phyloP scores from a whole-genome alignment of 1,140 invertebrate species.

The Kradibia gibbosae region DNA sequence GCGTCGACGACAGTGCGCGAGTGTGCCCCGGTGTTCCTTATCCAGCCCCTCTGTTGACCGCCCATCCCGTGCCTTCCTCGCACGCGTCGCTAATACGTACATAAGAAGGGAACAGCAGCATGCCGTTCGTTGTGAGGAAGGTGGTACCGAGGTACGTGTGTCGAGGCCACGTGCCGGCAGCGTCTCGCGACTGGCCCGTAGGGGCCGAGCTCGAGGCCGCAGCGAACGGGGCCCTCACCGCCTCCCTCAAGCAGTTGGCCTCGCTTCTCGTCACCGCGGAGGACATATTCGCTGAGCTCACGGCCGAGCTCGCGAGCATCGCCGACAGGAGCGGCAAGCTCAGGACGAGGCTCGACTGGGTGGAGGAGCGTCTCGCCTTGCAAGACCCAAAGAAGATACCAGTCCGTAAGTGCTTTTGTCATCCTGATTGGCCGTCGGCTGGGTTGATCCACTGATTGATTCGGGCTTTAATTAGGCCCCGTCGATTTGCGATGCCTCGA shows the following conservation, averaged over 20 bases:
- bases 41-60: slow-evolving; percentile 2
- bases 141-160: slow-evolving; percentile 69
- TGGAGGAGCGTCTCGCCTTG: slow-evolving; percentile 66
- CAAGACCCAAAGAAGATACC: slow-evolving; percentile 75
- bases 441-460: too few relatives aligned
- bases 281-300: slow-evolving; percentile 74
- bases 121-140: slow-evolving; percentile 71
- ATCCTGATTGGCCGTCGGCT: too few relatives aligned
- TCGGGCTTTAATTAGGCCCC: too few relatives aligned
- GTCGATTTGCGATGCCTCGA: too few relatives aligned
- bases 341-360: slow-evolving; percentile 65
- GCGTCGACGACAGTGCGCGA: neutral
- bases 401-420: slow-evolving; percentile 73
- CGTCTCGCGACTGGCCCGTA: slow-evolving; percentile 65
- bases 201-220: slow-evolving; percentile 72
- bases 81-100: neutral
- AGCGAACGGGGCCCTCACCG: slow-evolving; percentile 73
- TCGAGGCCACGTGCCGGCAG: slow-evolving; percentile 68
- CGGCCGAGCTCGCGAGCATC: slow-evolving; percentile 71
- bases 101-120: slow-evolving; percentile 43
- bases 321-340: slow-evolving; percentile 72
- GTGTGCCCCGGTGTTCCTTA: neutral
- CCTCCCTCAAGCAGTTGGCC: slow-evolving; percentile 73
- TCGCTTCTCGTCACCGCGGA: slow-evolving; percentile 73
- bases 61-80: neutral